Base-by-base conservation (phyloP, 2,113 vertebrate species). In the Labeo catla region DNA sequence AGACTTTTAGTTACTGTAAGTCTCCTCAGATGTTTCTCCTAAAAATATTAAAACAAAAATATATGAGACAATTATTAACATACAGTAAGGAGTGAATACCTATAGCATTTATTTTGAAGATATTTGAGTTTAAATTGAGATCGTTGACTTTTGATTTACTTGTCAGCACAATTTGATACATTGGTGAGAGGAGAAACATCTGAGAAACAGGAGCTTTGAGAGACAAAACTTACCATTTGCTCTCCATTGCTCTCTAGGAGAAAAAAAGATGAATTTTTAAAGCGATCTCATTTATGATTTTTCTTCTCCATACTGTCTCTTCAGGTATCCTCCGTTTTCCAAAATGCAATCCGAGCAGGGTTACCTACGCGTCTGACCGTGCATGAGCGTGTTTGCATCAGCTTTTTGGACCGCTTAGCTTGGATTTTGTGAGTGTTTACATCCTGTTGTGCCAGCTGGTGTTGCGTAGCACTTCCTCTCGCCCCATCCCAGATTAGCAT, bases 401-500 rank as follows among this genome's bases (percentile, higher is more conserved):
- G 74, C 86, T 88, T 85, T 85, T 76, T 49, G 23, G 65, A 84
- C 84, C 83, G 84, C 90, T 91, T 89, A 92, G 90, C 91, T 45
- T 84, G 78, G 91, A 90, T 91, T 89, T 89, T 72, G 80, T 86
- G 45, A 91, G 87, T 89, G 39, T 87, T 88, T 86, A 83, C 88
- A 84, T 90, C 84, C 90, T 90, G 90, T 87, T 86, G 87, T 91
- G 89, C 85, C 87, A 89, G 89, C 89, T 76, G 90, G 65, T 91
- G 70, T 89, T 89, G 86, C 89, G 86, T 87, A 87, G 70, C 61
- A 76, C 89, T 79, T 81, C 73, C 47, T 86, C 50, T 81, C 73
- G 85, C 89, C 86, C 78, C 88, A 84, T 90, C 90, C 87, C 63
- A 91, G 91, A 94, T 95, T 95, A 94, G 93, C 93, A 92, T 92